Evolutionary conservation across 2,888 invertebrate genomes (phyloP), one percentile per base, ranked within the genome.

Genomic region (Monopis laevigella): DNA sequence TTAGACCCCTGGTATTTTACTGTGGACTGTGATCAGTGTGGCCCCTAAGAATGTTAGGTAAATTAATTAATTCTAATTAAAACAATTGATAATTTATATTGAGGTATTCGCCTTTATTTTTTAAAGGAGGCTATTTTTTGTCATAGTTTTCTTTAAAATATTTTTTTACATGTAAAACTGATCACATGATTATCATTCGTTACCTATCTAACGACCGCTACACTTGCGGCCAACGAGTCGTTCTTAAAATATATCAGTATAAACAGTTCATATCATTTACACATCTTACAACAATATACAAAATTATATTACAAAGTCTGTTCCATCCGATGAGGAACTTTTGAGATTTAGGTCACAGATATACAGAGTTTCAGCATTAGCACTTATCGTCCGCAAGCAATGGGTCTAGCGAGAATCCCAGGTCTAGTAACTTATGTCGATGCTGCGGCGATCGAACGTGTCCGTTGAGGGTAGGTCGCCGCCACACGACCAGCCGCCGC

Each of bases 211-310:
- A 21, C 21, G n/a, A n/a, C n/a, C n/a, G n/a, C n/a, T n/a, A n/a
- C n/a, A n/a, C n/a, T n/a, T n/a, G n/a, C n/a, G n/a, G n/a, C n/a
- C 6, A 24, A 6, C 71, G 75, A 77, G 78, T 75, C 78, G 75
- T 67, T 74, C 67, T 69, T 46, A 62, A 64, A 66, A 69, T 65
- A 70, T 66, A 63, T 72, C 70, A 67, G 65, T 66, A 65, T 68
- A 66, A 72, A 35, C 35, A 35, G 10, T 24, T 6, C 6, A 10
- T 24, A 24, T n/a, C n/a, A n/a, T n/a, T n/a, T n/a, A n/a, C n/a
- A n/a, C n/a, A n/a, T n/a, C 74, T 78, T 78, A 80, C 62, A 74
- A 72, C 73, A 80, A 77, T 78, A 73, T 81, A 81, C 78, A 81
- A 81, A 78, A 81, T 75, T 72, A 81, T n/a, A n/a, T n/a, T 80